Evolutionary conservation across 2,797 vertebrate genomes (phyloP).

Genomic region (Xerus rutilus): DNA sequence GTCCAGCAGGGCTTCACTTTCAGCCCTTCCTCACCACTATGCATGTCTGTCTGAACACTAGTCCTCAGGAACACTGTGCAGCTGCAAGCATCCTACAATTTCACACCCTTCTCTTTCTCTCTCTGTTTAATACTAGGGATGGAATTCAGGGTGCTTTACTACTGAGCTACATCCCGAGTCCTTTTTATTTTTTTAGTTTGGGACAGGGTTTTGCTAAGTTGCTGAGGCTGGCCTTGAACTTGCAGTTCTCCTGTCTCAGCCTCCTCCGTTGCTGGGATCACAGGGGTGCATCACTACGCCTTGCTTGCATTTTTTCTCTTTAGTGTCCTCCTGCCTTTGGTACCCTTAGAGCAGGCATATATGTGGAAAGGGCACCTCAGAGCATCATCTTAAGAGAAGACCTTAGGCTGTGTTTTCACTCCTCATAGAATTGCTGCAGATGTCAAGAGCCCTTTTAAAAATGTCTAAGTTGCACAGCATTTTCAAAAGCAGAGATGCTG

Average conservation of each 20-base stretch:
- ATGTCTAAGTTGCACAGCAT: not conserved
- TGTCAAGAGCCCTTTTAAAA: not conserved
- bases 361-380: not conserved
- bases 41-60: fast-evolving
- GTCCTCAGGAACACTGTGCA: fast-evolving
- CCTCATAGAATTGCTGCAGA: not conserved
- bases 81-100: not conserved
- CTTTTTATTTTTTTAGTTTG: no score
- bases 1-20: fast-evolving
- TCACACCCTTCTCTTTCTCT: no score
- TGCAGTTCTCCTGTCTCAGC: no score
- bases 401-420: no score
- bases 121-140: no score
- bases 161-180: no score
- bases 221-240: no score
- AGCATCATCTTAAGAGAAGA: not conserved
- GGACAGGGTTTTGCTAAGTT: no score
- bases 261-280: no score
- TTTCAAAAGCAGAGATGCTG: not conserved
- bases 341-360: not conserved
- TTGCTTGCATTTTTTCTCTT: not conserved
- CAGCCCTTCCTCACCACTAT: not conserved
- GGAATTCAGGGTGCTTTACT: no score
- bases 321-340: fast-evolving
- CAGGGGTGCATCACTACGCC: no score